Evolutionary conservation across 2,888 invertebrate species (phyloP), one percentile per base, ranked within the genome.

Genomic region (Tanypteryx hageni): DNA sequence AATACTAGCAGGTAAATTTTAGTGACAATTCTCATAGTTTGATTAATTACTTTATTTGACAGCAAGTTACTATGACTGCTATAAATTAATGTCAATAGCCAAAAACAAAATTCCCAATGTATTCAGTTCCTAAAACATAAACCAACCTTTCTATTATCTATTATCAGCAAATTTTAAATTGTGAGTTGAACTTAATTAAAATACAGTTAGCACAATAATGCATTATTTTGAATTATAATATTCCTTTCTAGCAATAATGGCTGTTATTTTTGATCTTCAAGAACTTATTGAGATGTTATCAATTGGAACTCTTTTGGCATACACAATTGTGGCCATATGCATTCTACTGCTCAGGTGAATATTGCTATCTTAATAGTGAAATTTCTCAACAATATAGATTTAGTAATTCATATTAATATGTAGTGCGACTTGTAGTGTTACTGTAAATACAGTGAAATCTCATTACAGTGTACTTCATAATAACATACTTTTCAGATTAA

Each of bases 231-330:
- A 83, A 44, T 44, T 0, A 31, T 0, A 44, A 16, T 27, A 84
- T 92, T 89, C 92, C 93, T 92, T 95, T 95, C 27, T 95, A 97
- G 98, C 97, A 31, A 92, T 97, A 7, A 98, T 99, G 97, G 98
- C 99, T 0, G 96, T 98, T 0, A 94, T 99, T n/a, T 98, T 99
- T 95, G 97, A 99, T 95, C 95, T 99, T 93, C 97, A 98, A 93
- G 98, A 99, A 94, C 95, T 99, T 92, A 98, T 99, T 93, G 98
- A 99, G 94, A 99, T 99, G 97, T 98, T 99, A 98, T 99, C 99
- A 13, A 99, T 99, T 94, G 98, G 98, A 16, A 98, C 98, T 0
- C 95, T 98, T 0, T 96, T 98, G 92, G 98, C 98, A 0, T 99
- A 99, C 95, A 98, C 98, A 3, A 98, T 99, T 93, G 99, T 99